Evolutionary conservation across 1,140 invertebrate genomes (phyloP).

Genomic region (Holotrichia oblita): DNA sequence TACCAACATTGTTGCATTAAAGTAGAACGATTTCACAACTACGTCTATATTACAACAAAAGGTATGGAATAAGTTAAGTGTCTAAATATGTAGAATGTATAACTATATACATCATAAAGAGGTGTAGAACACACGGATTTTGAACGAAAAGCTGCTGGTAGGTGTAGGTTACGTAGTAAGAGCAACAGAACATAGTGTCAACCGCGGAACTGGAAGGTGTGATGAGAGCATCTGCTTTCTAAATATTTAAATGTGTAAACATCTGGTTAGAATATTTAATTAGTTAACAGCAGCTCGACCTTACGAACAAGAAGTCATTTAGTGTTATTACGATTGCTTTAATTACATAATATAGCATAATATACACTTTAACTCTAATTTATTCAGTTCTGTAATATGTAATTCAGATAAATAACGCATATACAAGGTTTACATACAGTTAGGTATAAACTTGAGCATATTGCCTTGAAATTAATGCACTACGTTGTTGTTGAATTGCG

Average conservation of each 20-base stretch:
- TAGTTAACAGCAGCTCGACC: not conserved
- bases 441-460: not conserved
- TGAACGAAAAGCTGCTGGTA: too few relatives aligned
- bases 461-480: slow-evolving; percentile 5
- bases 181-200: not conserved
- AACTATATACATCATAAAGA: too few relatives aligned
- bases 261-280: not conserved
- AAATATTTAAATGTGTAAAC: slow-evolving; percentile 20
- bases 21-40: too few relatives aligned
- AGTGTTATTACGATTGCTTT: not conserved
- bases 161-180: not conserved
- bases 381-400: not conserved
- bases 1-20: too few relatives aligned
- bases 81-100: too few relatives aligned
- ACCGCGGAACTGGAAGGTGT: not conserved
- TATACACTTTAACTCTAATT: not conserved
- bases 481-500: not conserved
- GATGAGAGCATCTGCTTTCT: slow-evolving; percentile 4
- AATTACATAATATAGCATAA: not conserved
- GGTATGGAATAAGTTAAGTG: too few relatives aligned
- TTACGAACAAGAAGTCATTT: not conserved
- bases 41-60: too few relatives aligned
- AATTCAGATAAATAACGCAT: slow-evolving; percentile 3
- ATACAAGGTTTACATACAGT: not conserved
- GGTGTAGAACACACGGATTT: too few relatives aligned